A percentile compares a stretch with the other conserved stretches of the same genome.
Evolutionary conservation across 2,113 vertebrate species (phyloP).

Genomic region (Aphyosemion australe): DNA sequence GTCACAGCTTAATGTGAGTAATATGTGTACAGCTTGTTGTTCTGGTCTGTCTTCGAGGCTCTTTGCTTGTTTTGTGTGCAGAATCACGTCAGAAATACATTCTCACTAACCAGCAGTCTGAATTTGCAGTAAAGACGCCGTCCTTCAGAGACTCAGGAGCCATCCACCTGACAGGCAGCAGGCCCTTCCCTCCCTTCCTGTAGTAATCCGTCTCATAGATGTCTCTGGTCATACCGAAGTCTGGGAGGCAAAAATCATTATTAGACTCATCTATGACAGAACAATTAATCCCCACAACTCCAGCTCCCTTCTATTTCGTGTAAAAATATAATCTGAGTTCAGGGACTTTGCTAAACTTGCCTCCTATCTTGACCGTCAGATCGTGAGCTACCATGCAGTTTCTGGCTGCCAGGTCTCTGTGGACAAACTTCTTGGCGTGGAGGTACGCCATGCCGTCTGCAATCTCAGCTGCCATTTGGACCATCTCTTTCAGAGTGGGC

Average conservation of each 20-base stretch:
- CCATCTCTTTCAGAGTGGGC: slow-evolving; percentile 91
- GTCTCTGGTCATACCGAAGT: slow-evolving; percentile 98
- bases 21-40: slow-evolving; percentile 21
- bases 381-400: slow-evolving; percentile 98
- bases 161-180: slow-evolving; percentile 97
- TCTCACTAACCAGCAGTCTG: slow-evolving; percentile 92
- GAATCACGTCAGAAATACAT: neutral
- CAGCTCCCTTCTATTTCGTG: no score
- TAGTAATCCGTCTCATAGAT: slow-evolving; percentile 99
- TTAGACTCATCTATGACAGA: neutral
- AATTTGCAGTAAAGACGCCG: slow-evolving; percentile 91
- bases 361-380: slow-evolving; percentile 95
- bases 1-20: slow-evolving; percentile 3
- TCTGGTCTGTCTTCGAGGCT: neutral
- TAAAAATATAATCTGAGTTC: no score
- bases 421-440: slow-evolving; percentile 97
- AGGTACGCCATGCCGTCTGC: slow-evolving; percentile 97
- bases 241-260: slow-evolving; percentile 63
- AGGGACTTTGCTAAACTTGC: slow-evolving; percentile 57
- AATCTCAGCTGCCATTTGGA: slow-evolving; percentile 95
- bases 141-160: slow-evolving; percentile 95
- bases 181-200: slow-evolving; percentile 94
- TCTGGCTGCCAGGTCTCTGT: slow-evolving; percentile 93
- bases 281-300: neutral
- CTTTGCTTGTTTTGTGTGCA: neutral